Percentiles rank a stretch among this genome's conserved stretches.
These are phyloP conservation scores for Gadopsis bispinosus DNA, from an alignment of 2,797 vertebrate species.

Conservation along the genomic window DNA sequence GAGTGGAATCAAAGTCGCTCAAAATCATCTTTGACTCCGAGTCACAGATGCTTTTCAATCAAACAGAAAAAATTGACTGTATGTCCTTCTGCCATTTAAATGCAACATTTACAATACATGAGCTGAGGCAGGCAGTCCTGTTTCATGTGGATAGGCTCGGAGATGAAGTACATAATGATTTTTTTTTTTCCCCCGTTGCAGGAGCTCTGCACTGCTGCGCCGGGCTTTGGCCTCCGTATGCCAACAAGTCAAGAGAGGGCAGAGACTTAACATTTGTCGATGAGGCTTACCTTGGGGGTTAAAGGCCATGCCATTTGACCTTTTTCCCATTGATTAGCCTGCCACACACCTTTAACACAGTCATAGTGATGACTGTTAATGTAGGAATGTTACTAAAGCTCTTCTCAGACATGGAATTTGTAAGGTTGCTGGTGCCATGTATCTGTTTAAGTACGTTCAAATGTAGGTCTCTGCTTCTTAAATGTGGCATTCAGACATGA, in stretches of 20 bases:
- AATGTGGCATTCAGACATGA: too few relatives aligned
- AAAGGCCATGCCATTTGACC: constrained; percentile 7
- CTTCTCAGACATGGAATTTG: constrained; percentile 4
- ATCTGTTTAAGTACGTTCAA: constrained; percentile 7
- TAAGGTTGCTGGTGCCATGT: constrained; percentile 6
- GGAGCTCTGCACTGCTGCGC: constrained; percentile 27
- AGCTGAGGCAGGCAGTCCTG: constrained; percentile 19
- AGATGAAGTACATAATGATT: constrained; percentile 31
- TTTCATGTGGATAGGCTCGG: constrained; percentile 34
- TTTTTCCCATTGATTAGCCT: constrained; percentile 30
- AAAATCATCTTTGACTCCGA: constrained; percentile 36
- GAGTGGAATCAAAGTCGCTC: constrained; percentile 57
- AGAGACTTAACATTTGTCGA: constrained; percentile 40
- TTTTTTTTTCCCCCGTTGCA: constrained; percentile 9
- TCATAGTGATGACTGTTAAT: not conserved
- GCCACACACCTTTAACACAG: constrained; percentile 15
- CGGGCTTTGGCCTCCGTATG: constrained; percentile 27
- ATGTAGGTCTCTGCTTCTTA: too few relatives aligned
- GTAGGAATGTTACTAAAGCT: not conserved
- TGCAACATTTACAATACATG: constrained; percentile 33
- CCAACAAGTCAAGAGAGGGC: constrained; percentile 23
- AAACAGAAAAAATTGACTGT: constrained; percentile 28
- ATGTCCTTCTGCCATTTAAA: constrained; percentile 44
- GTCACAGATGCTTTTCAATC: constrained; percentile 48
- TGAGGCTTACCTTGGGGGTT: constrained; percentile 18